phyloP scores from a whole-genome alignment of 92 coral and sea anemone genomes.

The Desmophyllum pertusum region DNA sequence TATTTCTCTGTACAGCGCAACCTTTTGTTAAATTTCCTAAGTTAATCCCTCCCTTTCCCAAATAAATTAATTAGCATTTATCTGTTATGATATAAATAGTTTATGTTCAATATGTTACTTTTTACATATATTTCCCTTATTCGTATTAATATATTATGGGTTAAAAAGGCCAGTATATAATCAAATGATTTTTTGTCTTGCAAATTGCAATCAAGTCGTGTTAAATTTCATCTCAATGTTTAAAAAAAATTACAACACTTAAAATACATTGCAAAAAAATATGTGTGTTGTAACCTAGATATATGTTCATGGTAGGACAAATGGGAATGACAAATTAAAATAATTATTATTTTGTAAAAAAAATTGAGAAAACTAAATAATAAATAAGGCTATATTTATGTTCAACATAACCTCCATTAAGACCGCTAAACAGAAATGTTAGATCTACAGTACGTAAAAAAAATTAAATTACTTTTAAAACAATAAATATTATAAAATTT shows the following conservation, averaged over 20 bases:
- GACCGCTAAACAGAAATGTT: neutral
- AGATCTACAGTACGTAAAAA: neutral
- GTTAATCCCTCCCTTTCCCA: conserved; percentile 31
- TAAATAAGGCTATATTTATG: neutral
- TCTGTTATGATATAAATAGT: conserved; percentile 14
- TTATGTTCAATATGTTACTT: neutral
- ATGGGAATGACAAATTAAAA: neutral
- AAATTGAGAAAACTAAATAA: neutral
- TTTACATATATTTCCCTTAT: neutral
- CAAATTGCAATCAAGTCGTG: conserved; percentile 11
- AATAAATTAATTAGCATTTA: conserved; percentile 40
- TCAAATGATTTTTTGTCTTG: conserved; percentile 19
- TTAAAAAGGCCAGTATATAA: neutral
- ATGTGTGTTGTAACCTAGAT: neutral
- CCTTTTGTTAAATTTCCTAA: neutral
- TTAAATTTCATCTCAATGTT: neutral
- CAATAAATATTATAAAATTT: conserved; percentile 2
- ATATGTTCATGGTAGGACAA: neutral
- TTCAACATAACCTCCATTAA: neutral
- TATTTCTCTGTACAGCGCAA: conserved; percentile 17
- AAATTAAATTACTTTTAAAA: neutral
- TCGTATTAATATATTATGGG: neutral
- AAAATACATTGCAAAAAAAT: neutral
- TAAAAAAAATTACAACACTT: neutral
- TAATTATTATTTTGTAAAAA: no score